Base-by-base conservation (phyloP, 2,888 invertebrate genomes). In the Eupeodes latifasciatus region DNA sequence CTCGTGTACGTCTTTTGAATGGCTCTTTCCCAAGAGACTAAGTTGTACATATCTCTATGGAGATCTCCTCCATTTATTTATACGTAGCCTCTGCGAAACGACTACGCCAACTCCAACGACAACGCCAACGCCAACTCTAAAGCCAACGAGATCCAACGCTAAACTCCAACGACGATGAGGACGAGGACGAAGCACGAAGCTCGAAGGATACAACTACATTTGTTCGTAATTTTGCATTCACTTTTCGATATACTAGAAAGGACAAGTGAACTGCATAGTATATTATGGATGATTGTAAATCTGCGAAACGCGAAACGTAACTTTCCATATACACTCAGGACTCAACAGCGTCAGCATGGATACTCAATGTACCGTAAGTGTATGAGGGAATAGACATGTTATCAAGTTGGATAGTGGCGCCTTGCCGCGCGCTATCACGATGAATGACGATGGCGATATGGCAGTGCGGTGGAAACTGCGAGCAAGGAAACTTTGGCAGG, bases 211-310 rank as follows among this genome's bases (percentile, higher is more conserved):
- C 69, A 9, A 74, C 47, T 86, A 71, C 69, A 86, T 79, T 75
- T 64, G 74, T 44, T 57, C 14, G 72, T 69, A 59, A 53, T 79
- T 77, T 62, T 47, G 82, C 27, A 82, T 82, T 83, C 86, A 83
- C 71, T 86, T 86, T 75, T 19, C 6, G 14, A 71, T 40, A 40
- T 5, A 40, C 40, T 40, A 40, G 12, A 44, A 40, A 55, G 69
- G 77, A 75, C 62, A 59, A 36, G 9, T 2, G 34, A n/a, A 59
- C 4, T 47, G 47, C 47, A 11, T 64, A 27, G 19, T 57, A 47
- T 67, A 75, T 80, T 47, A 19, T 78, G 72, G 44, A 19, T 19
- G 44, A 71, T 47, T 7, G 12, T 66, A 27, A 66, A 49, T 49
- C 3, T 53, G 53, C 14, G 34, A 66, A 62, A 55, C 76, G 51